Evolutionary conservation across 2,888 invertebrate genomes (phyloP), one percentile per base, ranked within the genome.

Genomic region (Palloptera scutellata): DNA sequence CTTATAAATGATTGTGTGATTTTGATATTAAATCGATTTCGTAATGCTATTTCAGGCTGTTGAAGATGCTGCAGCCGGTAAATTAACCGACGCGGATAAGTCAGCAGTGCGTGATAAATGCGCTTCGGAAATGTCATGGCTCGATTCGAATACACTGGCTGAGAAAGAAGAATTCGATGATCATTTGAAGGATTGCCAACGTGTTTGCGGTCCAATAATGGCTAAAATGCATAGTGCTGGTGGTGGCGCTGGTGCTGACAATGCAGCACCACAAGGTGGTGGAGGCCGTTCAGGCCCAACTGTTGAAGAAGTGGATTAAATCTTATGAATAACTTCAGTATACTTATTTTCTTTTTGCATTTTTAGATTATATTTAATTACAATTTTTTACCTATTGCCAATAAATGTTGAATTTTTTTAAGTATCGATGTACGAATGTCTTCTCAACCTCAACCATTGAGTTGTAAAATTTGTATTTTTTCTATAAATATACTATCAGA

Each of bases 61-160:
- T 59, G 91, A 91, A 76, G 90, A 89, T 73, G 89, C 88, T 0
- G 84, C 87, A 0, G 87, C 88, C 0, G 91, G 90, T 53, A 90
- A 91, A 78, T 86, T 96, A 5, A 87, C 89, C 30, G 89, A 90
- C 0, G 86, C 86, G 0, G 96, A 96, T 79, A 92, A 92, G 77
- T 88, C 89, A 59, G 82, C 86, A 13, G 91, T 94, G 0, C 82
- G 87, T 8, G 88, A 88, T 15, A 91, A 91, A 79, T 93, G 93
- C 78, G 86, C 88, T 20, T 89, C 89, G 13, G 90, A 91, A 67
- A 86, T 95, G 66, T 86, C 87, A 12, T 96, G 96, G 96, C 85
- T 96, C 48, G 96, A 96, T 75, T 84, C 86, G 20, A 94, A 95
- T 80, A 88, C 89, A 1, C 86, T 93, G 55, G 95, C 95, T 8